Evolutionary conservation across 2,888 invertebrate genomes (phyloP), one percentile per base, ranked within the genome.

Genomic region (Acanthococcus lagerstroemiae): DNA sequence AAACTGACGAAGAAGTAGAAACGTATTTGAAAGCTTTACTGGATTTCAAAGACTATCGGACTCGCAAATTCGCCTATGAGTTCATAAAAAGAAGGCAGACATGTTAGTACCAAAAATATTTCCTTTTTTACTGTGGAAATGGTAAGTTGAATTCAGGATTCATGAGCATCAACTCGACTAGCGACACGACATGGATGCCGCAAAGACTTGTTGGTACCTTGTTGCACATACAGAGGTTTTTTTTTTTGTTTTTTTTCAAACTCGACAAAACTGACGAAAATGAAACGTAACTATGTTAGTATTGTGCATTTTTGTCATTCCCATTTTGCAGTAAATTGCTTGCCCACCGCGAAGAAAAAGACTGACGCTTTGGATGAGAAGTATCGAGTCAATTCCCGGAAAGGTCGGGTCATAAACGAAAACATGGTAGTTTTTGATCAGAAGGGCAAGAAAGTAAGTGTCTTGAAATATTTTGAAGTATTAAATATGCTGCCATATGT

Each of bases 1-100:
- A 19, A 65, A 7, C 66, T n/a, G 68, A 60, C 50, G 44, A 21
- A 27, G 71, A 46, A 3, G 12, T 58, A n/a, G 58, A 58, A 7
- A 9, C n/a, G 5, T 9, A 45, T 58, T 25, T 58, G 37, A 24
- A 22, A 25, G 25, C 24, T 4, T 58, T 58, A 46, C 17, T 58
- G n/a, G n/a, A 58, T 25, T 45, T 17, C 26, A 58, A 58, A 58
- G 58, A 58, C 26, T 2, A n/a, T n/a, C 44, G 44, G 46, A 25
- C 45, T 19, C 44, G 22, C 6, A 58, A 25, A 25, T 58, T 58
- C 58, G 19, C 46, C 1, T n/a, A 24, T 3, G 58, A 58, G 19
- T 15, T 58, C 6, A 25, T 58, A 9, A 58, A 58, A 58, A 44
- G 58, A 4, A 44, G 58, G 12, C 22, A 25, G 19, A 58, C 58